Base-by-base conservation (phyloP, 30 jellyfish, hydroid and myxozoan species). In the Clytia hemisphaerica region DNA sequence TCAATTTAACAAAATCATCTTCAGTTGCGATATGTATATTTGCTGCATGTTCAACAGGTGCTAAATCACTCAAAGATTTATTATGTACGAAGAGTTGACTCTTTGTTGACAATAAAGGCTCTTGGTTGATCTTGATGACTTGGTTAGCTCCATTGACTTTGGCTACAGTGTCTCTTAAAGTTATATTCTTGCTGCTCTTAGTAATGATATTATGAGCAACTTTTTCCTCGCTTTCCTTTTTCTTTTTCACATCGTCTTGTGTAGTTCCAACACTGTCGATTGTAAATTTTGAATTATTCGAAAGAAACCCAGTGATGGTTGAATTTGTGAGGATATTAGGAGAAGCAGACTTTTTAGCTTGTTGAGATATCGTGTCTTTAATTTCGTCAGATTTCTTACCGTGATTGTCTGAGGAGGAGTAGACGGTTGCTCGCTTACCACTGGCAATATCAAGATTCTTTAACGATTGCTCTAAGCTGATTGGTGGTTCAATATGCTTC, bases 301-400 rank as follows among this genome's bases (percentile, higher is more conserved):
- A 47, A 69, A 69, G 74, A 25, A 44, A 69, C 21, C 81, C 81
- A 22, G 46, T 69, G 26, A 69, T 26, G 26, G 81, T 37, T 19
- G 81, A n/a, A 33, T 69, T 48, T 16, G 81, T 69, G 4, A 69
- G 50, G 33, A 69, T 25, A 45, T 69, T 69, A n/a, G n/a, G n/a
- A n/a, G n/a, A n/a, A n/a, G n/a, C n/a, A n/a, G n/a, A n/a, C n/a
- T n/a, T n/a, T n/a, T n/a, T n/a, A n/a, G n/a, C n/a, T n/a, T n/a
- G n/a, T n/a, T n/a, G n/a, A n/a, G n/a, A n/a, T n/a, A n/a, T n/a
- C n/a, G n/a, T n/a, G n/a, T n/a, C n/a, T n/a, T n/a, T n/a, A n/a
- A n/a, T n/a, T n/a, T n/a, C n/a, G n/a, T n/a, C n/a, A n/a, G n/a
- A n/a, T n/a, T n/a, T n/a, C n/a, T n/a, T n/a, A n/a, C n/a, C n/a